Percentiles rank a stretch among this genome's conserved stretches.
phyloP scores from a whole-genome alignment of 2,797 vertebrate genomes.

The Coregonus ussuriensis region DNA sequence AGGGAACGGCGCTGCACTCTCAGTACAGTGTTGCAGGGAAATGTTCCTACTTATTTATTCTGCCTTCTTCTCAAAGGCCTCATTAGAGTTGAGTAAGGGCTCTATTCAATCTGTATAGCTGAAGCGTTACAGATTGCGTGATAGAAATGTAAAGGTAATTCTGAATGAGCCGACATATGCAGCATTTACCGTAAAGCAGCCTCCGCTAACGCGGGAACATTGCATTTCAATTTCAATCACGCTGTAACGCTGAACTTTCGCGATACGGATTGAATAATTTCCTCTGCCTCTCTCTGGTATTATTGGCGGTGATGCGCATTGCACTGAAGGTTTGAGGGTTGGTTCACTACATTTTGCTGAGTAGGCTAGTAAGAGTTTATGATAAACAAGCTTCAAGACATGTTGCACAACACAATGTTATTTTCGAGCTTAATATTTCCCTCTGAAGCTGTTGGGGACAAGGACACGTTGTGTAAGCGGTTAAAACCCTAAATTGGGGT shows the following conservation, averaged over 20 bases:
- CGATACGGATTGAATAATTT: too few relatives aligned
- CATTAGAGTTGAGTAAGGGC: neutral
- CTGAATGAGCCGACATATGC: too few relatives aligned
- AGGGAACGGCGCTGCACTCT: neutral
- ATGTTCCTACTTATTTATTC: neutral
- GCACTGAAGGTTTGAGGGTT: constrained; percentile 20
- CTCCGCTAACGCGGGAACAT: too few relatives aligned
- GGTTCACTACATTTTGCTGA: neutral
- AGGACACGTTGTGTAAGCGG: neutral
- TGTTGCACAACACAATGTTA: neutral
- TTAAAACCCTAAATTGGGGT: neutral
- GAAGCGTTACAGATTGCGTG: too few relatives aligned
- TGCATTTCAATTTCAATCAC: too few relatives aligned
- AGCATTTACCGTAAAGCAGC: too few relatives aligned
- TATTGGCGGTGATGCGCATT: neutral
- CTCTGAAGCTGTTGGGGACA: neutral
- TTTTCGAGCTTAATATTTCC: neutral
- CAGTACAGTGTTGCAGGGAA: constrained; percentile 10
- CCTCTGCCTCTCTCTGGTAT: constrained; percentile 1
- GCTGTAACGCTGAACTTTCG: too few relatives aligned
- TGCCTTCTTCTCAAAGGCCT: constrained; percentile 10
- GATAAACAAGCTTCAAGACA: neutral
- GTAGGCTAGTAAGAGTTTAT: neutral
- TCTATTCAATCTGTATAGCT: too few relatives aligned
- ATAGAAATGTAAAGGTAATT: too few relatives aligned